These are phyloP conservation scores for Colletes latitarsis DNA, from an alignment of 1,140 invertebrate genomes.

Conservation along the genomic window DNA sequence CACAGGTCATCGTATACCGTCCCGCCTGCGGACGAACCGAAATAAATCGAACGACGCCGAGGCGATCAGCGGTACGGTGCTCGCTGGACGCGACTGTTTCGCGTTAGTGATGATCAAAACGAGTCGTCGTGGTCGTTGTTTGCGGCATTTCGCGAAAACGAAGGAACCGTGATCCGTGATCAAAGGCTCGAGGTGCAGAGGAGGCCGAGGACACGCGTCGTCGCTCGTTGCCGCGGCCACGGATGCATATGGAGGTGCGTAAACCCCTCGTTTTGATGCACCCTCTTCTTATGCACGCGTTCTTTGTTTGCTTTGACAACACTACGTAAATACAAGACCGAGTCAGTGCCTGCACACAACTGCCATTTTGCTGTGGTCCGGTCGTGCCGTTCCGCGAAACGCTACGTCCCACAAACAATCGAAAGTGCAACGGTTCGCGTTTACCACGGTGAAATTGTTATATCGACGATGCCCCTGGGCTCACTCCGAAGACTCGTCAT, in stretches of 20 bases:
- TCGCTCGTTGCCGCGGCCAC: slow-evolving; percentile 72
- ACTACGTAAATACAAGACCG: neutral
- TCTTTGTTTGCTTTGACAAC: slow-evolving; percentile 33
- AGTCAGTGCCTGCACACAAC: neutral
- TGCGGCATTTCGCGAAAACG: slow-evolving; percentile 72
- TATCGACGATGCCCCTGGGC: neutral
- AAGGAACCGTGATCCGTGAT: slow-evolving; percentile 74
- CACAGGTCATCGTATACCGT: slow-evolving; percentile 60
- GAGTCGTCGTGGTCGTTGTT: slow-evolving; percentile 69
- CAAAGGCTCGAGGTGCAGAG: slow-evolving; percentile 57
- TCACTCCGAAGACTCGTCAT: neutral
- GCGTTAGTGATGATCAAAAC: slow-evolving; percentile 78
- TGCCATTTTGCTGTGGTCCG: neutral
- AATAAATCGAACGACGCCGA: slow-evolving; percentile 78
- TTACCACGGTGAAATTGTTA: slow-evolving; percentile 12
- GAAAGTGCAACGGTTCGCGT: slow-evolving; percentile 15
- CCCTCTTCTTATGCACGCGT: slow-evolving; percentile 16
- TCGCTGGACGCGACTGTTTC: slow-evolving; percentile 70
- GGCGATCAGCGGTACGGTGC: slow-evolving; percentile 76
- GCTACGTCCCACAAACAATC: neutral
- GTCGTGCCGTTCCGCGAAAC: neutral
- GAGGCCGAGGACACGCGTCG: slow-evolving; percentile 66
- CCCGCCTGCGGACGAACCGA: slow-evolving; percentile 74
- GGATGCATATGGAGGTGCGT: slow-evolving; percentile 80
- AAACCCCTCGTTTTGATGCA: slow-evolving; percentile 34